Percentiles rank a stretch among this genome's conserved stretches.
These are phyloP conservation scores for Thaumetopoea pityocampa DNA, from an alignment of 1,140 invertebrate genomes.

Conservation along the genomic window DNA sequence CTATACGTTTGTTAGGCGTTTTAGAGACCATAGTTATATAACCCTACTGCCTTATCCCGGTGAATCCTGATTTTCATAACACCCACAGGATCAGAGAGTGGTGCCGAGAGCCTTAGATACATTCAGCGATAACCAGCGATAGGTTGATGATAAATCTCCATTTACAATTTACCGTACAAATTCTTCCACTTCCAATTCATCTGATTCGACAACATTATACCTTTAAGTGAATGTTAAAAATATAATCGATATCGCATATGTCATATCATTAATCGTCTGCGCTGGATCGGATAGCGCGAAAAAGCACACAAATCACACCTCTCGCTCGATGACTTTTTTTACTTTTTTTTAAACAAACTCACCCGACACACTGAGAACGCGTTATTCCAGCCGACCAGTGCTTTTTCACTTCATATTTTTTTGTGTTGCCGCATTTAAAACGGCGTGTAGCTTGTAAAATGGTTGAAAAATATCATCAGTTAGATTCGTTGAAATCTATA, in stretches of 20 bases:
- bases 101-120: no score
- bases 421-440: constrained; percentile 32
- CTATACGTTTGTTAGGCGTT: no score
- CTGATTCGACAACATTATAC: no score
- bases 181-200: no score
- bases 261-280: constrained; percentile 48
- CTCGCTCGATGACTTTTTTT: constrained; percentile 39
- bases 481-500: background rate
- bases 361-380: constrained; percentile 34
- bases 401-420: constrained; percentile 34
- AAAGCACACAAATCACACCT: constrained; percentile 70
- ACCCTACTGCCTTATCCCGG: no score
- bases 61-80: no score
- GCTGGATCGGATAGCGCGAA: constrained; percentile 52
- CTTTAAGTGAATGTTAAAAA: no score
- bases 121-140: no score
- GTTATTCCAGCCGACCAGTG: constrained; percentile 34
- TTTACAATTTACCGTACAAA: no score
- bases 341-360: constrained; percentile 28
- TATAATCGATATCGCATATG: constrained; percentile 45
- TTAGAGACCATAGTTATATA: no score
- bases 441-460: constrained; percentile 34
- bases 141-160: no score
- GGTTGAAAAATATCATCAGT: constrained; percentile 1
- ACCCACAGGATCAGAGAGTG: no score